Conservation (phyloP, 2,113 vertebrate species). For the Gallinago media region DNA sequence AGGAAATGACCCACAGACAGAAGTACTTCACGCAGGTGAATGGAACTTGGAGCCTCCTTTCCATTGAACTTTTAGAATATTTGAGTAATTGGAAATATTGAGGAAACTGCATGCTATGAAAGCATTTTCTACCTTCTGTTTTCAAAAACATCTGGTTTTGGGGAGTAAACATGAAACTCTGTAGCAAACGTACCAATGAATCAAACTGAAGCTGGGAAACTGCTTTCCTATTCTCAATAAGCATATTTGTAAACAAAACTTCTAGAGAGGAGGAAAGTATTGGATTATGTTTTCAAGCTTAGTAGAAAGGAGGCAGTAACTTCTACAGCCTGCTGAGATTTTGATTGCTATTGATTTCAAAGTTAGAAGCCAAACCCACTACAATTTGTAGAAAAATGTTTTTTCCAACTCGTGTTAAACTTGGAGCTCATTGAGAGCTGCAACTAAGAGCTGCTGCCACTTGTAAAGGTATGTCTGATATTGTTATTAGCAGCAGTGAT, state of each 20-base stretch:
- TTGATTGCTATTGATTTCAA: constrained; percentile 48
- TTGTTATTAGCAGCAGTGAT: not conserved
- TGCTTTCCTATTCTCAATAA: not conserved
- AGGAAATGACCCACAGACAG: not conserved
- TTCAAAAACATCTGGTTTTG: not conserved
- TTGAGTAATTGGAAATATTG: not conserved
- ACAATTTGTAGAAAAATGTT: not conserved
- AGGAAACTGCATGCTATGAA: not conserved
- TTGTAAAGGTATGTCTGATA: not conserved
- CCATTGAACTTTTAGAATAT: not conserved
- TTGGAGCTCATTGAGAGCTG: not conserved
- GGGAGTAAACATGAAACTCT: not conserved
- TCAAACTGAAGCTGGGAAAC: not conserved
- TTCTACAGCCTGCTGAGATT: constrained; percentile 18
- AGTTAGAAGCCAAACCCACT: not conserved
- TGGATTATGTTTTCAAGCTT: not conserved
- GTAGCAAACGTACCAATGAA: not conserved
- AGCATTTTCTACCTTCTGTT: not conserved
- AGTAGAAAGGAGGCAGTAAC: not conserved
- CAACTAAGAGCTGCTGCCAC: not conserved
- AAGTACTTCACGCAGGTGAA: not conserved
- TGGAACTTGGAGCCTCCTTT: not conserved
- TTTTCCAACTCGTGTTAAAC: not conserved
- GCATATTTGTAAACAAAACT: constrained; percentile 19
- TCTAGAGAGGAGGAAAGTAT: not conserved